These are phyloP conservation scores for Halisarca cf. caerulea DNA, from an alignment of 37 sponge, comb jelly and placozoan genomes.

Conservation along the genomic window DNA sequence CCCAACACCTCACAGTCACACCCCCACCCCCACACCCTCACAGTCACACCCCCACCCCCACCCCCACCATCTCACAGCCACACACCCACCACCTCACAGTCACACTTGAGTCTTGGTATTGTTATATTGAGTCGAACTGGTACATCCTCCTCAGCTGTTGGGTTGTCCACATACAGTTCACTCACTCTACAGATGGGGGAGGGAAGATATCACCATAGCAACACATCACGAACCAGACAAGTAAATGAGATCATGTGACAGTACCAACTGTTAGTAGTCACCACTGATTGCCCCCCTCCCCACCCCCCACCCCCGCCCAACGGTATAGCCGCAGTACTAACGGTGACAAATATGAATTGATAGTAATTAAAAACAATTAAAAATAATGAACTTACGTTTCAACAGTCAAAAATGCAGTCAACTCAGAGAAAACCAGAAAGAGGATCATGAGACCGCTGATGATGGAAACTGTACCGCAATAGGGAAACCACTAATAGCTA, in stretches of 20 bases:
- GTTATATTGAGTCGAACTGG: constrained; percentile 7
- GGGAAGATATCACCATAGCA: too few species aligned
- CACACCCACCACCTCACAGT: constrained; percentile 6
- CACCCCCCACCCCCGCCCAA: too few species aligned
- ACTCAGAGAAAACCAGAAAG: constrained; percentile 10
- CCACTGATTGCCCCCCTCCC: too few species aligned
- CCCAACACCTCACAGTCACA: constrained; percentile 23
- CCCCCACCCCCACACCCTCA: too few species aligned
- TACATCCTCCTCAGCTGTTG: constrained; percentile 21
- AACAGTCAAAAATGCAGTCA: constrained; percentile 12
- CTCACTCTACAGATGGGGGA: background rate
- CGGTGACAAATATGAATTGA: too few species aligned
- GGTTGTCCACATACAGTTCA: constrained; percentile 37
- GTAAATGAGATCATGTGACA: background rate
- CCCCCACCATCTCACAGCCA: too few species aligned
- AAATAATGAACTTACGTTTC: constrained; percentile 28
- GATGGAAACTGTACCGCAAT: background rate
- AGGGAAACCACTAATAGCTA: background rate
- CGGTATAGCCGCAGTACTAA: too few species aligned
- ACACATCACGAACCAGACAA: too few species aligned
- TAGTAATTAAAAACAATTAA: too few species aligned
- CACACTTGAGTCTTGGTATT: constrained; percentile 11
- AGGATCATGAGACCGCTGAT: background rate
- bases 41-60: too few species aligned
- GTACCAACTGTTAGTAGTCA: too few species aligned